phyloP scores from a whole-genome alignment of 2,113 vertebrate genomes.

The Petromus typicus region DNA sequence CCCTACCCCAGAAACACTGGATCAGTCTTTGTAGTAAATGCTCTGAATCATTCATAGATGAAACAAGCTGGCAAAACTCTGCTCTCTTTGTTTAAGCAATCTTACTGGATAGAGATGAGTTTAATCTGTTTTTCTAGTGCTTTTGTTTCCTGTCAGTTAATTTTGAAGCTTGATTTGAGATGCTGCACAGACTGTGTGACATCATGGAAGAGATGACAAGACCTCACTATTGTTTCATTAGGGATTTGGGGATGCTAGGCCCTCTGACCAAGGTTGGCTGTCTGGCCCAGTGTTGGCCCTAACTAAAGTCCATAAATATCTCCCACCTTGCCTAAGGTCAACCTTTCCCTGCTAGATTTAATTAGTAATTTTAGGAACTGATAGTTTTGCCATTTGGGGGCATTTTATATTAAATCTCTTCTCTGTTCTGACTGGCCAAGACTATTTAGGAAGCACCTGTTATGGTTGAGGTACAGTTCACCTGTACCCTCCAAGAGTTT shows the following conservation, averaged over 20 bases:
- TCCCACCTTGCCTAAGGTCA: background rate
- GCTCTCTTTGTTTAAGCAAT: background rate
- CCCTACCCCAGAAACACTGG: background rate
- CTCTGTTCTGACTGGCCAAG: background rate
- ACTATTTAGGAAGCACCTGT: background rate
- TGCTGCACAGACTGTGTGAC: background rate
- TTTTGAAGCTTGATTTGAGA: background rate
- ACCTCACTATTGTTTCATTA: background rate
- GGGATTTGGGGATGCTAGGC: background rate
- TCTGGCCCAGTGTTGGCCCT: background rate
- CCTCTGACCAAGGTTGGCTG: background rate
- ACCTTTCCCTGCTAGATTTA: background rate
- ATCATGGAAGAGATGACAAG: background rate
- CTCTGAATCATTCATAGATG: background rate
- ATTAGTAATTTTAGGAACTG: background rate
- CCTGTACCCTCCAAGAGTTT: too few species aligned
- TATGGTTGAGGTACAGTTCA: background rate
- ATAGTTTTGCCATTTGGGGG: background rate
- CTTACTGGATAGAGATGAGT: background rate
- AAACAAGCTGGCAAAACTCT: background rate
- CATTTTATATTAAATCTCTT: conserved; percentile 9
- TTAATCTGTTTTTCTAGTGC: background rate
- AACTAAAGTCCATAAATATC: background rate
- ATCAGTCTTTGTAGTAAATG: background rate
- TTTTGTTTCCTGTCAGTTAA: background rate